Evolutionary conservation across 1,140 invertebrate genomes (phyloP).

Genomic region (Lerema accius): DNA sequence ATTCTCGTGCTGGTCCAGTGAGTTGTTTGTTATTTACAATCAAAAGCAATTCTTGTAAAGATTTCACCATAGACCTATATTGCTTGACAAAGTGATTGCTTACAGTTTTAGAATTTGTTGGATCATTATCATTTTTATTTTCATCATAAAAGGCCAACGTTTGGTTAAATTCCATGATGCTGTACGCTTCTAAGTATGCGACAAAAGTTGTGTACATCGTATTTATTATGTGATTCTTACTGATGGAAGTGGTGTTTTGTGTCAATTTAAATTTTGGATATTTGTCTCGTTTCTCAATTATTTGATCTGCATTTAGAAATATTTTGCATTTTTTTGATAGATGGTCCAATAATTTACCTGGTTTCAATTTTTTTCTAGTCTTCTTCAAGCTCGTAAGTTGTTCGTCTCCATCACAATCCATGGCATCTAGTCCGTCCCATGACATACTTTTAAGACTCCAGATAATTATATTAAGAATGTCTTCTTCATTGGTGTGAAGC

Average conservation of each 20-base stretch:
- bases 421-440: constrained; percentile 50
- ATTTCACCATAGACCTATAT: no score
- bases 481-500: constrained; percentile 41
- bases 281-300: no score
- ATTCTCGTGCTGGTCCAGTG: no score
- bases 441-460: constrained; percentile 45
- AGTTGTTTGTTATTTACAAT: no score
- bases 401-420: no score
- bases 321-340: constrained; percentile 42
- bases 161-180: not conserved
- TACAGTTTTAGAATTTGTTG: no score
- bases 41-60: no score
- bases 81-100: no score
- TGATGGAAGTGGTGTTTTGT: constrained; percentile 12
- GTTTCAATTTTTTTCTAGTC: constrained; percentile 28
- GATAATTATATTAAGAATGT: constrained; percentile 54
- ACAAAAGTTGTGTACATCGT: constrained; percentile 34
- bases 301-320: not conserved
- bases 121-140: no score
- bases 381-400: not conserved
- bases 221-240: constrained; percentile 44
- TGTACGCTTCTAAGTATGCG: no score
- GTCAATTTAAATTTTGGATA: constrained; percentile 39
- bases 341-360: constrained; percentile 44
- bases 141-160: not conserved